phyloP scores from a whole-genome alignment of 2,888 invertebrate genomes.

The Anoplius nigerrimus region DNA sequence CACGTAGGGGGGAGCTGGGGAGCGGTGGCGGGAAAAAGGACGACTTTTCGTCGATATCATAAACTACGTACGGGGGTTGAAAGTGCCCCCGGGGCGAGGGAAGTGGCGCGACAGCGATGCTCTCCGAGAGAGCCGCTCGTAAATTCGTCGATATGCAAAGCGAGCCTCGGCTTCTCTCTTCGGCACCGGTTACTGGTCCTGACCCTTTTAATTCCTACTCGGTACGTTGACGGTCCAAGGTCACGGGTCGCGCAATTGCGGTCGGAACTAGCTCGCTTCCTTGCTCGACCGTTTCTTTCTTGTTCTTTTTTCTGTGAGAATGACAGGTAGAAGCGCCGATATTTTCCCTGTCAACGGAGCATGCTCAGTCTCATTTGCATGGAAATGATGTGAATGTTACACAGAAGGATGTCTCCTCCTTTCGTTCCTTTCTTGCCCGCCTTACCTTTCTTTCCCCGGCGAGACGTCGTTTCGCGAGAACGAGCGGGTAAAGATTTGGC shows the following conservation, averaged over 20 bases:
- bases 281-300: slow-evolving; percentile 25
- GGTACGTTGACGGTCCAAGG: slow-evolving; percentile 16
- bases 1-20: neutral
- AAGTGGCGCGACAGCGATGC: slow-evolving; percentile 43
- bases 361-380: slow-evolving; percentile 60
- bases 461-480: too few species aligned
- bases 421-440: neutral
- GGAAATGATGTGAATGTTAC: slow-evolving; percentile 63
- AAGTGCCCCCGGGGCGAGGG: slow-evolving; percentile 40
- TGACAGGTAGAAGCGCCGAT: slow-evolving; percentile 9
- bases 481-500: too few species aligned
- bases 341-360: slow-evolving; percentile 2
- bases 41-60: slow-evolving; percentile 63
- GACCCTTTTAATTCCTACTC: slow-evolving; percentile 21
- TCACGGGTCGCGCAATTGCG: slow-evolving; percentile 46
- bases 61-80: slow-evolving; percentile 56
- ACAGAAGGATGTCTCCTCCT: slow-evolving; percentile 29
- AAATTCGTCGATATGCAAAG: slow-evolving; percentile 69
- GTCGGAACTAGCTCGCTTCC: slow-evolving; percentile 42
- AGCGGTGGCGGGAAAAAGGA: neutral
- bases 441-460: too few species aligned
- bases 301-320: slow-evolving; percentile 22
- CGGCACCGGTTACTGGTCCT: neutral
- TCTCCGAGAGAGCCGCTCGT: slow-evolving; percentile 59
- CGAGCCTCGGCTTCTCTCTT: slow-evolving; percentile 12